These are phyloP conservation scores for Semotilus atromaculatus DNA, from an alignment of 2,797 vertebrate species.

Conservation along the genomic window DNA sequence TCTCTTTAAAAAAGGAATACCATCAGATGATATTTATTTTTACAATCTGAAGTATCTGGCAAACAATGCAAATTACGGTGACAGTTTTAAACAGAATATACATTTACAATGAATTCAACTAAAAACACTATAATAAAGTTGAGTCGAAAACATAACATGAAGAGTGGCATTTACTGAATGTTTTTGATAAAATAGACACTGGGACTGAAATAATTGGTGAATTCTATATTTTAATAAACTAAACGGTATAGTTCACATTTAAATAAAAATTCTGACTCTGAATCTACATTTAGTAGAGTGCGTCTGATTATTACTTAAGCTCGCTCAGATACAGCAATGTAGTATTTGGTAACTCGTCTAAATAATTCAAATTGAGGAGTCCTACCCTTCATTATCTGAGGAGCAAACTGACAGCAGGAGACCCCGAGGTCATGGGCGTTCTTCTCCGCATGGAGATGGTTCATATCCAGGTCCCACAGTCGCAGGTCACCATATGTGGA, in stretches of 20 bases:
- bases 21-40: not conserved
- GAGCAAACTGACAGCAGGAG: constrained; percentile 89
- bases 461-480: constrained; percentile 89
- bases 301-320: no score
- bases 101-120: not conserved
- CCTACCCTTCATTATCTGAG: constrained; percentile 80
- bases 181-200: not conserved
- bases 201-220: not conserved
- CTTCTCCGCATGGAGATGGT: constrained; percentile 86
- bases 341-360: not conserved
- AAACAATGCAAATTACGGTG: not conserved
- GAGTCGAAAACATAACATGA: not conserved
- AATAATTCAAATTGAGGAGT: constrained; percentile 23
- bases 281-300: not conserved
- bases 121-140: not conserved
- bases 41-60: not conserved
- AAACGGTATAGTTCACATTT: not conserved
- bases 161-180: not conserved
- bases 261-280: not conserved
- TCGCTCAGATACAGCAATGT: not conserved
- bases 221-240: not conserved
- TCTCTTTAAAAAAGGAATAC: not conserved
- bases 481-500: constrained; percentile 93
- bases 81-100: not conserved
- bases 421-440: constrained; percentile 93